These are phyloP conservation scores for Microcebus ravelobensis DNA, from an alignment of 2,113 vertebrate genomes.

Conservation along the genomic window DNA sequence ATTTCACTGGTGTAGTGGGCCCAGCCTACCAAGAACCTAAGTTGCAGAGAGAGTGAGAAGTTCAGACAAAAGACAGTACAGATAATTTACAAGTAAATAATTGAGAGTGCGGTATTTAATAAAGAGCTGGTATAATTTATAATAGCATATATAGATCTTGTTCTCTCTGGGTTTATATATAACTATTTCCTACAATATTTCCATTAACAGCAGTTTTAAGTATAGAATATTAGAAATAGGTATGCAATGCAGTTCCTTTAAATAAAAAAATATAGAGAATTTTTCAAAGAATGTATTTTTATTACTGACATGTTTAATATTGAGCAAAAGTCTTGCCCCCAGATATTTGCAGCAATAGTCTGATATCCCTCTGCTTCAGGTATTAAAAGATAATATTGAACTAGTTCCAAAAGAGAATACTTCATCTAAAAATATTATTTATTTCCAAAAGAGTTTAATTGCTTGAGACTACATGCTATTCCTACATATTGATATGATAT, in stretches of 20 bases:
- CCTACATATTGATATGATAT: neutral
- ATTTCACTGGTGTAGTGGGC: neutral
- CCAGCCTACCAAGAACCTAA: neutral
- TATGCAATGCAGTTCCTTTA: neutral
- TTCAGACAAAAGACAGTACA: neutral
- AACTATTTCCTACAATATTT: neutral
- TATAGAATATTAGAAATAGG: neutral
- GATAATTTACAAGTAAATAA: neutral
- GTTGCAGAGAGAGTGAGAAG: neutral
- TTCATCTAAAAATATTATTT: slow-evolving; percentile 20
- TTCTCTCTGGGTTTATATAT: neutral
- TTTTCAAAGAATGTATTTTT: slow-evolving; percentile 34
- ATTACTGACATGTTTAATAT: slow-evolving; percentile 33
- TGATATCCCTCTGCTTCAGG: neutral
- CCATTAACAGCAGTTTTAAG: neutral
- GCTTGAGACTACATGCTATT: neutral
- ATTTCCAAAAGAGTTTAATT: neutral
- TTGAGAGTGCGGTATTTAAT: neutral
- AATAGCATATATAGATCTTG: neutral
- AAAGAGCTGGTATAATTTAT: neutral
- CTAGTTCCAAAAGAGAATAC: slow-evolving; percentile 10
- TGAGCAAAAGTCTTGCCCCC: neutral
- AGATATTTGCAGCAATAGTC: slow-evolving; percentile 37
- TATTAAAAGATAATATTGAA: slow-evolving; percentile 36
- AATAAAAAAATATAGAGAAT: slow-evolving; percentile 22